These are phyloP conservation scores for Leptodactylus fuscus DNA, from an alignment of 2,113 vertebrate species.

Conservation along the genomic window DNA sequence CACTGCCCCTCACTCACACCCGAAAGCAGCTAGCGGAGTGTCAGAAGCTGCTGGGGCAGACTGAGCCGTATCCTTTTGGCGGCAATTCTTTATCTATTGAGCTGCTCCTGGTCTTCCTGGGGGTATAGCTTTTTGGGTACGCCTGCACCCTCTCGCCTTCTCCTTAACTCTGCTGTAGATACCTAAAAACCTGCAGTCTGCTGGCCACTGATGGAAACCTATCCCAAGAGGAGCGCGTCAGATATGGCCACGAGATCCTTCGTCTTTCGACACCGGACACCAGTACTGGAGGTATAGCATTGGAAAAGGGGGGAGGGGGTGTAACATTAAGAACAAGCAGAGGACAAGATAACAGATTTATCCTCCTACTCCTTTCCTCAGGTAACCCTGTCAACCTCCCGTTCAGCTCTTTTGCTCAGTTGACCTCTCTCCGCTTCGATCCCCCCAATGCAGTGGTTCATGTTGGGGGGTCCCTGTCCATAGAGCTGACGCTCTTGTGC, in stretches of 20 bases:
- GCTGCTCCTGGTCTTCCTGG: background rate
- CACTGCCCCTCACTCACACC: conserved; percentile 89
- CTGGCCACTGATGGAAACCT: conserved; percentile 88
- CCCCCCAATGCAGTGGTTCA: conserved; percentile 87
- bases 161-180: conserved; percentile 84
- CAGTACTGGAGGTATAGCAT: conserved; percentile 74
- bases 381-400: conserved; percentile 69
- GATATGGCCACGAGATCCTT: conserved; percentile 94
- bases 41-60: conserved; percentile 88
- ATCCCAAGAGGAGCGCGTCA: conserved; percentile 80
- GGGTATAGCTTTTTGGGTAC: background rate
- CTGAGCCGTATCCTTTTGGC: conserved; percentile 91
- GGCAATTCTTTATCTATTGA: too few relatives aligned
- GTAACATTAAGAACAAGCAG: too few relatives aligned
- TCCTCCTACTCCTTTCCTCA: background rate
- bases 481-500: conserved; percentile 85
- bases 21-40: conserved; percentile 92
- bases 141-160: too few relatives aligned
- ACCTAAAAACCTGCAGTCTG: conserved; percentile 93
- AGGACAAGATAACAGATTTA: too few relatives aligned
- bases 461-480: conserved; percentile 82
- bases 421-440: conserved; percentile 83
- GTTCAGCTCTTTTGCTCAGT: conserved; percentile 86
- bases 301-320: too few relatives aligned
- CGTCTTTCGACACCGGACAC: conserved; percentile 75